Conservation (phyloP, 2,888 invertebrate genomes). For the Saturnia japonica region DNA sequence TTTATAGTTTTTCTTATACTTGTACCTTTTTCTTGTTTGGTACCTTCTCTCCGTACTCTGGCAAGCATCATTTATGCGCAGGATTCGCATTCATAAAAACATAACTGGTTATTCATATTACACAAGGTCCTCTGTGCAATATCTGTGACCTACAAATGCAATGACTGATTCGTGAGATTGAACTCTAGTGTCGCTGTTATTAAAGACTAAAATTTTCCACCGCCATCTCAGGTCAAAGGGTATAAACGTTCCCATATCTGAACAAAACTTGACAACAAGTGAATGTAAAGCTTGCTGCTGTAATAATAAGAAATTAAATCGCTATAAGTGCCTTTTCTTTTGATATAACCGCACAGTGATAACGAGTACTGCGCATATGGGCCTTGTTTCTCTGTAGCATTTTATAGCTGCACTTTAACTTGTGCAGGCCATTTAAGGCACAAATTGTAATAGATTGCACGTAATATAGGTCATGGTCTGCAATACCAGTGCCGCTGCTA, state of each 20-base stretch:
- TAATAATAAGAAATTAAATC: slow-evolving; percentile 53
- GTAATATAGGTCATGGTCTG: slow-evolving; percentile 64
- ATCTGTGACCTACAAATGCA: slow-evolving; percentile 68
- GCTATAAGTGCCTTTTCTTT: slow-evolving; percentile 51
- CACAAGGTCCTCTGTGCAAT: slow-evolving; percentile 69
- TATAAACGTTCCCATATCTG: slow-evolving; percentile 60
- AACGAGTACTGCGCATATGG: slow-evolving; percentile 53
- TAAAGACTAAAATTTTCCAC: slow-evolving; percentile 58
- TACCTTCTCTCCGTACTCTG: neutral
- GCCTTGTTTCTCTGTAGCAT: slow-evolving; percentile 40
- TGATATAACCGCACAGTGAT: slow-evolving; percentile 69
- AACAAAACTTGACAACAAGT: slow-evolving; percentile 39
- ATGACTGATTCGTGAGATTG: slow-evolving; percentile 45
- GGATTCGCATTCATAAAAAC: slow-evolving; percentile 52
- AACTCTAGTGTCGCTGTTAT: slow-evolving; percentile 48
- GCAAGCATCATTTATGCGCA: slow-evolving; percentile 35
- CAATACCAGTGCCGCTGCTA: slow-evolving; percentile 42
- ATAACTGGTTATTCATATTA: slow-evolving; percentile 46
- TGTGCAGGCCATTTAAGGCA: slow-evolving; percentile 59
- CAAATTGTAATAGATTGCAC: slow-evolving; percentile 64
- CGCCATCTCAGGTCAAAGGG: slow-evolving; percentile 62
- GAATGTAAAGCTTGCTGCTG: slow-evolving; percentile 56
- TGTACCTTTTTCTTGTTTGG: neutral
- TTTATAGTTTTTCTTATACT: too few species aligned
- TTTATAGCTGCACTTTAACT: slow-evolving; percentile 58